Evolutionary conservation across 2,888 invertebrate species (phyloP), one percentile per base, ranked within the genome.

Genomic region (Blastobasis lacticolella): DNA sequence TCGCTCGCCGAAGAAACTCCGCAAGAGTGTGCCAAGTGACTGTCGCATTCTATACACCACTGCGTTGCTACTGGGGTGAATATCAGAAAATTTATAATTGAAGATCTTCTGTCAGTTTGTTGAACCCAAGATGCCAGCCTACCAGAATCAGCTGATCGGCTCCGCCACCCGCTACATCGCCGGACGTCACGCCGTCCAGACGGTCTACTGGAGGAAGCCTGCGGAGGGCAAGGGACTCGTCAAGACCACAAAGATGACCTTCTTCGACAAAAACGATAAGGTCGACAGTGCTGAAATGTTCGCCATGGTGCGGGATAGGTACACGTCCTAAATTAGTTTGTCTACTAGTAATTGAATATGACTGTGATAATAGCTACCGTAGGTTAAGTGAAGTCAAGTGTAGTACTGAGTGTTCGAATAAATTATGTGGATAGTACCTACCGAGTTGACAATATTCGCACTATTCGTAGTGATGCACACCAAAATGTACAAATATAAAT

Each of bases 121-220:
- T 2, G 23, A 23, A 23, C 23, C 3, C 23, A 23, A 23, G 23
- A 23, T 23, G 23, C 23, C 23, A 2, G 23, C 23, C 23, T 23
- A 23, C 23, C 23, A 23, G 52, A 49, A 41, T 63, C 78, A 80
- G 49, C 75, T 94, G 71, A 91, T 94, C 57, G 92, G 93, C 62
- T 90, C 92, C 59, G 91, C 93, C 44, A 92, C 93, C 23, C 90
- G 94, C 53, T 93, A 92, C 73, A 92, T 94, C 59, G 92, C 92
- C 48, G 93, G 94, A 48, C 90, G 93, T 55, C 92, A 94, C 66
- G 94, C 93, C 1, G 90, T 94, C 36, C 94, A 94, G 69, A 94
- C 94, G 0, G 92, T 94, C 0, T 94, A 94, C 67, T 94, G 94
- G 94, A 88, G 94, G 64, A 89, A 91, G 45, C 76, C 84, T 0